Evolutionary conservation across 2,797 vertebrate genomes (phyloP).

Genomic region (Gymnoscopelus microlampas): DNA sequence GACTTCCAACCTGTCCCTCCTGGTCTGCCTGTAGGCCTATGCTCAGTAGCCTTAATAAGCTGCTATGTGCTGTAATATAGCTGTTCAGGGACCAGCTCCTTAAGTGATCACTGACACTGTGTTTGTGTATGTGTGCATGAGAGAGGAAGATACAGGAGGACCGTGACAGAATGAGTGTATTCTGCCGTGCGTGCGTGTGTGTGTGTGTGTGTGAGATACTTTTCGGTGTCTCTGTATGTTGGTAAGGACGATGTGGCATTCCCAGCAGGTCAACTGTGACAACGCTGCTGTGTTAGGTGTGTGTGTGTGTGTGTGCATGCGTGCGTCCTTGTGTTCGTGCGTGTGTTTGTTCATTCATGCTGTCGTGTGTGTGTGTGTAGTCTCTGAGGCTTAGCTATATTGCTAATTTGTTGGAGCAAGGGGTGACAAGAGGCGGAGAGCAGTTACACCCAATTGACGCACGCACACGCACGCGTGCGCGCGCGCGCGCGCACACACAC

Average conservation of each 20-base stretch:
- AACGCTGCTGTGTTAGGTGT: slow-evolving; percentile 31
- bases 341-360: too few species aligned
- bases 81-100: too few species aligned
- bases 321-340: too few species aligned
- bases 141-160: neutral
- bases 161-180: neutral
- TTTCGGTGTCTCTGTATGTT: slow-evolving; percentile 34
- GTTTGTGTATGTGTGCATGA: slow-evolving; percentile 1
- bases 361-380: too few species aligned
- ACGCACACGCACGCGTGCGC: too few species aligned
- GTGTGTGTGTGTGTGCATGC: slow-evolving; percentile 56
- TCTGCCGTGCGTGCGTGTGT: slow-evolving; percentile 9
- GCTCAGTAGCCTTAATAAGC: too few species aligned
- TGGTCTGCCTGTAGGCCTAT: too few species aligned
- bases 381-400: too few species aligned
- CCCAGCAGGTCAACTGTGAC: slow-evolving; percentile 27
- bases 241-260: slow-evolving; percentile 25
- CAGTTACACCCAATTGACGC: slow-evolving; percentile 64
- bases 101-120: neutral
- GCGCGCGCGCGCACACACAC: neutral
- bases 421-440: slow-evolving; percentile 65
- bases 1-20: too few species aligned
- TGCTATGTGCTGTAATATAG: too few species aligned
- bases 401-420: too few species aligned
- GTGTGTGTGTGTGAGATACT: slow-evolving; percentile 19